These are phyloP conservation scores for Emmelina monodactyla DNA, from an alignment of 2,888 invertebrate genomes.

Conservation along the genomic window DNA sequence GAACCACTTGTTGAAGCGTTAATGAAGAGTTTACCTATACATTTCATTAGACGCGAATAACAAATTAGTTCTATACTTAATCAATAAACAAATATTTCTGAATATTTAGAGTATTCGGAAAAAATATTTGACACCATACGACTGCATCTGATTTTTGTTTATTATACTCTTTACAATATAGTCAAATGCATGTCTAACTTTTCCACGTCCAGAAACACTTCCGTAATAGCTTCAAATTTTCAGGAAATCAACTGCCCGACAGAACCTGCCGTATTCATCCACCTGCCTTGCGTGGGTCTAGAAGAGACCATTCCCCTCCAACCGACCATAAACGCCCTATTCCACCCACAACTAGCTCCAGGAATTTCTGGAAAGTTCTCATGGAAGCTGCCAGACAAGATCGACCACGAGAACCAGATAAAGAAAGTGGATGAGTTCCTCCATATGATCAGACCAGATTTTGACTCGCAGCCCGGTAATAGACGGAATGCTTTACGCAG, in stretches of 20 bases:
- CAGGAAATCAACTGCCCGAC: slow-evolving; percentile 34
- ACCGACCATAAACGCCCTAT: slow-evolving; percentile 34
- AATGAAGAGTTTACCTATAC: too few relatives aligned
- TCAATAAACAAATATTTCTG: too few relatives aligned
- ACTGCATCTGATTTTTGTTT: too few relatives aligned
- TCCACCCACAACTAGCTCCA: slow-evolving; percentile 33
- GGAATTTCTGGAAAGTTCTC: slow-evolving; percentile 39
- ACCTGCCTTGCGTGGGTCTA: slow-evolving; percentile 45
- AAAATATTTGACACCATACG: too few relatives aligned
- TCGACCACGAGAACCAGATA: slow-evolving; percentile 53
- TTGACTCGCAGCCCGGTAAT: slow-evolving; percentile 32
- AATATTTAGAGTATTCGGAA: too few relatives aligned
- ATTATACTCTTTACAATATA: too few relatives aligned
- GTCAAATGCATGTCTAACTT: too few relatives aligned
- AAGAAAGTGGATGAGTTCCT: slow-evolving; percentile 47
- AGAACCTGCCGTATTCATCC: slow-evolving; percentile 36
- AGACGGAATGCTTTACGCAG: slow-evolving; percentile 48
- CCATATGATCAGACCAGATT: slow-evolving; percentile 32
- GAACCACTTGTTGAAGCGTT: too few relatives aligned
- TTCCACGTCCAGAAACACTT: too few relatives aligned
- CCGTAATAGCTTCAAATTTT: too few relatives aligned
- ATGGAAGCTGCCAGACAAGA: slow-evolving; percentile 46
- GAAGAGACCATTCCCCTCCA: slow-evolving; percentile 36
- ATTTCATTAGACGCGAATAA: too few relatives aligned
- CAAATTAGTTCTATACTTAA: too few relatives aligned